phyloP scores from a whole-genome alignment of 2,113 vertebrate species.

The Geococcyx californianus region DNA sequence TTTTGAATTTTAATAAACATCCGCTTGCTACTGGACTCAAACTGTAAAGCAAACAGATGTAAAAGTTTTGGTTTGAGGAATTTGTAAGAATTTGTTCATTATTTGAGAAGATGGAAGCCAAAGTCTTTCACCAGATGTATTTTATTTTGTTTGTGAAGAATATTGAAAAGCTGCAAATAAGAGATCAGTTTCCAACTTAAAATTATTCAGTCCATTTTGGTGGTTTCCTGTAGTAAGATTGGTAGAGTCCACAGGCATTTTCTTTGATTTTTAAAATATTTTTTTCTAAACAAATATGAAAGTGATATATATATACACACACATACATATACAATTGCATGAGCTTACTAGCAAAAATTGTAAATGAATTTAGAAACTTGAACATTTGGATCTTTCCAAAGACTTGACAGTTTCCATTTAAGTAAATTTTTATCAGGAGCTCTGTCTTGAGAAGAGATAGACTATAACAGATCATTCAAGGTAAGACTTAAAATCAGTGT shows the following conservation, averaged over 20 bases:
- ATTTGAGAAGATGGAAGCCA: background rate
- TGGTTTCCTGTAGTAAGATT: background rate
- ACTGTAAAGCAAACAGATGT: background rate
- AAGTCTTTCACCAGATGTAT: background rate
- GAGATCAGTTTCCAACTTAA: background rate
- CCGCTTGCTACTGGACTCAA: background rate
- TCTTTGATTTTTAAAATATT: background rate
- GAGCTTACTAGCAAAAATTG: background rate
- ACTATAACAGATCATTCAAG: constrained; percentile 67
- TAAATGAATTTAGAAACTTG: background rate
- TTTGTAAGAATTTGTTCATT: background rate
- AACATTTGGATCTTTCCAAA: constrained; percentile 44
- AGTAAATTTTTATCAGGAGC: constrained; percentile 74
- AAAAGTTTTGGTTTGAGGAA: background rate
- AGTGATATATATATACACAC: background rate
- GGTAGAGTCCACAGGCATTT: background rate
- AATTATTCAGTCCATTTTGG: background rate
- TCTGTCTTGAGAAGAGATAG: constrained; percentile 74
- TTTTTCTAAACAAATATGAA: constrained; percentile 22
- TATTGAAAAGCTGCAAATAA: background rate
- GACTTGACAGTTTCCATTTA: constrained; percentile 66
- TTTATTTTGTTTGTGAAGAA: background rate
- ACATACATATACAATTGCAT: background rate
- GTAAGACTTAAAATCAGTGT: constrained; percentile 69
- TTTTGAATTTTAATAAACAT: background rate